Base-by-base conservation (phyloP, 1,140 invertebrate genomes). In the Cotesia vestalis region DNA sequence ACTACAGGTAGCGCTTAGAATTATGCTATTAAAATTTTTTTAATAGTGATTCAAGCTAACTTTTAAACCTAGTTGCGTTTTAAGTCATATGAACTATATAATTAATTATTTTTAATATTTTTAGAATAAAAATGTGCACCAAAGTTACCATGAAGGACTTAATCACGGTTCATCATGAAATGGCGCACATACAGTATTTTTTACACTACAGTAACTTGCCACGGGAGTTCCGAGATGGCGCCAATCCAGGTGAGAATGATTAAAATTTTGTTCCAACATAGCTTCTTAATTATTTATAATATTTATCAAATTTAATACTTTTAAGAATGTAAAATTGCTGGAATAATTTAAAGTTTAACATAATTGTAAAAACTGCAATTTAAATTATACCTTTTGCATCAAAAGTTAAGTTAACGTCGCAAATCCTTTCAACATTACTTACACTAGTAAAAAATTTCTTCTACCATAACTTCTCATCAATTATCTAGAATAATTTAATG, bases 81-180 rank as follows among this genome's bases (percentile, higher is more conserved):
- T 27, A 27, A 27, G 27, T 27, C 27, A 27, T 27, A 3, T 27
- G 27, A 27, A 27, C 3, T 27, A 27, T 27, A 62, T 9, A 34
- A 52, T 9, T 8, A 20, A 60, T 36, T 27, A 27, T 34, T 4
- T 69, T 14, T 55, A 61, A 60, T 38, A 69, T 66, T 90, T 90
- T 74, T 86, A 96, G 97, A 73, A 96, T 99, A 64, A 99, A 98
- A 88, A 95, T 97, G 93, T 99, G 97, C 81, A 95, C 96, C 0
- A 91, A 94, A 71, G 90, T 97, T 2, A 95, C 91, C 68, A 94
- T 95, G 90, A 93, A 94, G 69, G 94, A 97, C 84, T 86, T 98
- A 52, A 91, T 97, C 66, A 97, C 95, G 0, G 93, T 93, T 35
- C 96, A 98, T 81, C 97, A 98, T 79, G 96, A 98, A 86, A 92